These are phyloP conservation scores for Pantherophis alleghaniensis DNA, from an alignment of 2,797 vertebrate species.

Conservation along the genomic window DNA sequence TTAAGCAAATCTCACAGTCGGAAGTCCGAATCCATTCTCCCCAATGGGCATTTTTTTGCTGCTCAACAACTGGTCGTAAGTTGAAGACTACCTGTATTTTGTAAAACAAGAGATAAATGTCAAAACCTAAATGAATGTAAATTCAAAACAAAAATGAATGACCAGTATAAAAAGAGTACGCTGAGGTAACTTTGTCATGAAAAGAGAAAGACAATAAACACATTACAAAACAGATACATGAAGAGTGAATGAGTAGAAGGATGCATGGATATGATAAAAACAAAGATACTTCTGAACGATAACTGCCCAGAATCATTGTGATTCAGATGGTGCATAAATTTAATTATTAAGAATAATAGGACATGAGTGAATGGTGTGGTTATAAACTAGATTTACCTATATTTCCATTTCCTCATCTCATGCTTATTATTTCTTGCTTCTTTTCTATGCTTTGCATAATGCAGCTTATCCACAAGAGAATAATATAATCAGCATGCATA, in stretches of 20 bases:
- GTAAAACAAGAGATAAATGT: neutral
- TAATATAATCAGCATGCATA: neutral
- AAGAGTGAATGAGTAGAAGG: neutral
- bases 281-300: neutral
- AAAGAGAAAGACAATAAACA: neutral
- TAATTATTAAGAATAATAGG: neutral
- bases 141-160: neutral
- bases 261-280: neutral
- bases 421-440: neutral
- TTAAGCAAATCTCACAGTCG: neutral
- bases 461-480: neutral
- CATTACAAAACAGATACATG: neutral
- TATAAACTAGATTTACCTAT: neutral
- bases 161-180: neutral
- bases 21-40: neutral
- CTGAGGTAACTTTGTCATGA: neutral
- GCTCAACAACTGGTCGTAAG: neutral
- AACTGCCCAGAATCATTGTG: neutral
- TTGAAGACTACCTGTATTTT: neutral
- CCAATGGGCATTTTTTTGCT: neutral
- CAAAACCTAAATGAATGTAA: neutral
- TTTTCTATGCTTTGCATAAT: neutral
- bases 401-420: neutral
- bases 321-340: neutral
- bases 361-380: neutral